Percentiles rank a stretch among this genome's conserved stretches.
phyloP scores from a whole-genome alignment of 2,888 invertebrate species.

The Caenorhabditis wallacei region DNA sequence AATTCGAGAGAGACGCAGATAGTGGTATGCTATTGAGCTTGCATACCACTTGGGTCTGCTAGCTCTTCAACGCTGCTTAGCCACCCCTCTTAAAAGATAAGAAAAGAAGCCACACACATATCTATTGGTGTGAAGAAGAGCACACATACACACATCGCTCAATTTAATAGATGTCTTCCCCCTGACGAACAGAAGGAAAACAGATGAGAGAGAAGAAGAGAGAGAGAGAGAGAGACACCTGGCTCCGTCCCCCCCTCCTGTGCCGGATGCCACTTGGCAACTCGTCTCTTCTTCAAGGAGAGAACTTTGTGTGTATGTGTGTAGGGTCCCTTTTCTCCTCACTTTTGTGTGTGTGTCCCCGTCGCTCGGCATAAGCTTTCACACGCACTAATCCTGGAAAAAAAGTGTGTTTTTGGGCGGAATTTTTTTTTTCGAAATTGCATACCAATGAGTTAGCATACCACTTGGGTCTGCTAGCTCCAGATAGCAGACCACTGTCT shows the following conservation, averaged over 20 bases:
- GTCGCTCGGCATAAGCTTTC: constrained; percentile 28
- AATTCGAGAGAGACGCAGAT: no score
- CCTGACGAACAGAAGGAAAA: no score
- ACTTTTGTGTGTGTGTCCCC: no score
- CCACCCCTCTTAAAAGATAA: not conserved
- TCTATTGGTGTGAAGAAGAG: not conserved
- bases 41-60: not conserved
- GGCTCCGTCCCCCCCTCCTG: not conserved
- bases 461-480: no score
- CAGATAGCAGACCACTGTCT: no score
- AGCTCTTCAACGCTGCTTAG: no score
- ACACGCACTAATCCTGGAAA: constrained; percentile 37
- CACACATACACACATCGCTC: not conserved
- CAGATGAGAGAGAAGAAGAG: no score
- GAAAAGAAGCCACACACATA: constrained; percentile 16
- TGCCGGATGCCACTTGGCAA: constrained; percentile 35
- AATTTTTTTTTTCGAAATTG: not conserved
- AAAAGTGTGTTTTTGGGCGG: not conserved
- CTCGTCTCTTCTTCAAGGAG: not conserved
- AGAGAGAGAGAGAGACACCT: no score
- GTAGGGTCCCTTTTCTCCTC: not conserved
- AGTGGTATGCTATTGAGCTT: no score
- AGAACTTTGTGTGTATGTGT: no score
- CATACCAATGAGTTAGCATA: no score
- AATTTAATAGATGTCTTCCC: constrained; percentile 10